Conservation (phyloP, 2,797 vertebrate genomes). For the Trachurus trachurus region DNA sequence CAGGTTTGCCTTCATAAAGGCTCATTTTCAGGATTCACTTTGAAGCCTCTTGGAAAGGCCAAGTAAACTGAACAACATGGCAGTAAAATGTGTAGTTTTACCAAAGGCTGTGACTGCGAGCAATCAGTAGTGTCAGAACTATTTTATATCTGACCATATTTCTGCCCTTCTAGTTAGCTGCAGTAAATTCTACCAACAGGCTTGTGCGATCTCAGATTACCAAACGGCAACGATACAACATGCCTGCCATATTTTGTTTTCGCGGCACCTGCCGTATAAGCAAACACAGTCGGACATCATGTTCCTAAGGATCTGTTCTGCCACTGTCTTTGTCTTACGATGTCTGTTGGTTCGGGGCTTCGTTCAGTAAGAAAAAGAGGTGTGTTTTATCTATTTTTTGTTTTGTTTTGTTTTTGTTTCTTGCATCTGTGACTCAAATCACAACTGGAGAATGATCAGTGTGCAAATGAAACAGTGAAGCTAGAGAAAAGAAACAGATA, state of each 20-base stretch:
- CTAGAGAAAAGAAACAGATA: background rate
- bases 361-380: conserved; percentile 29
- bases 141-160: conserved; percentile 27
- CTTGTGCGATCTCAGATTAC: conserved; percentile 41
- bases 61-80: background rate
- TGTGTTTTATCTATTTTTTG: background rate
- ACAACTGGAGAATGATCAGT: conserved; percentile 6
- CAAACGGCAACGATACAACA: conserved; percentile 49
- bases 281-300: conserved; percentile 50
- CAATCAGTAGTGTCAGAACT: conserved; percentile 23
- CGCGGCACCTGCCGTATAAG: conserved; percentile 37
- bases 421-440: conserved; percentile 47
- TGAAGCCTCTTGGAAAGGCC: background rate
- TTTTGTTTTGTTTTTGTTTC: background rate
- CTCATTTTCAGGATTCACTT: background rate
- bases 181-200: conserved; percentile 53
- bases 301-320: conserved; percentile 52
- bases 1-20: background rate
- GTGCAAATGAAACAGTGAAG: conserved; percentile 19
- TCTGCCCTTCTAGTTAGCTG: conserved; percentile 33
- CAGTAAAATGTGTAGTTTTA: conserved; percentile 20
- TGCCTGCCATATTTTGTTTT: conserved; percentile 57
- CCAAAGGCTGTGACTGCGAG: conserved; percentile 8
- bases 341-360: conserved; percentile 44
- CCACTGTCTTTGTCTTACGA: conserved; percentile 42